Base-by-base conservation (phyloP, 1,140 invertebrate species). In the Nebria ingens region DNA sequence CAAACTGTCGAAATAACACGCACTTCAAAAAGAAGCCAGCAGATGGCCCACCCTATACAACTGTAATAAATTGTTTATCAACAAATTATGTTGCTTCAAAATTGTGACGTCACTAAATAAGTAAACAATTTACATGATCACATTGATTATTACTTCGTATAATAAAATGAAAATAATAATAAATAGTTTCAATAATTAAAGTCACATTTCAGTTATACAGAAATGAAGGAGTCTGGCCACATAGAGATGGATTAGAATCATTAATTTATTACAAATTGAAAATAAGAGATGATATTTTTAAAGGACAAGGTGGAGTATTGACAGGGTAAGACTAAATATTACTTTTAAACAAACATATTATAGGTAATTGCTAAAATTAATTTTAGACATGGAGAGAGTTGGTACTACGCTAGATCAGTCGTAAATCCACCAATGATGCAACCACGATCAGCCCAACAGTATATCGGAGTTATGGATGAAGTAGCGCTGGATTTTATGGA, bases 361-460 rank as follows among this genome's bases (percentile, higher is more conserved):
- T 53, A 29, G 50, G 29, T 21, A 6, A 34, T 9, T 22, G 20
- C 4, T 40, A 2, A 23, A 56, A 51, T 56, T 57, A 52, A 45
- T 29, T 56, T 45, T 55, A 80, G 79, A 19, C 73, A 78, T 29
- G 77, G 77, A 4, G 71, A 79, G 62, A 63, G 68, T 19, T 81
- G 78, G 78, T 70, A 74, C 56, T 63, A 76, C 21, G 70, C 79
- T 21, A 65, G 79, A 21, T 68, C 69, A 2, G 71, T 73, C 55
- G 74, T 77, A 23, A 79, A 80, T 61, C 75, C 74, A 55, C 66
- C 74, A 22, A 72, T 80, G 70, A 75, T 81, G 73, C 72, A 76
- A 58, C 75, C 78, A 0, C 68, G 70, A 55, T 70, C 71, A 17
- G 71, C 77, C 42, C 67, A 69, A 56, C 67, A 68, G 19, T 78